Percentiles rank a stretch among this genome's conserved stretches.
These are phyloP conservation scores for Zaprionus camerounensis DNA, from an alignment of 1,140 invertebrate species.

Conservation along the genomic window DNA sequence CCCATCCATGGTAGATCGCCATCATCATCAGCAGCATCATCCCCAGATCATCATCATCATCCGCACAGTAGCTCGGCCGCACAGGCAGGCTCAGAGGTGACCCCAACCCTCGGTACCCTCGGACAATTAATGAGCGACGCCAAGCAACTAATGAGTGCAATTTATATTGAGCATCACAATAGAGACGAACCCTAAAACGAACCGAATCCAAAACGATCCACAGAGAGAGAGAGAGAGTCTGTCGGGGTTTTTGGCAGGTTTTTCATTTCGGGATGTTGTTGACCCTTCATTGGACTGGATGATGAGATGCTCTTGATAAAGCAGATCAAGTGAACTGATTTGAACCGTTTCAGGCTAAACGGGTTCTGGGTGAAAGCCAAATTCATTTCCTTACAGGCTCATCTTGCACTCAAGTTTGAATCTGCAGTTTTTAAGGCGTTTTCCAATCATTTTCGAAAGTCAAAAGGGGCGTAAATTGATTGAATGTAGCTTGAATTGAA, in stretches of 20 bases:
- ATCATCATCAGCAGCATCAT: not conserved
- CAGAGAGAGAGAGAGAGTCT: not conserved
- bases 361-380: not conserved
- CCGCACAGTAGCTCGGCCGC: constrained; percentile 42
- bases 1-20: constrained; percentile 16
- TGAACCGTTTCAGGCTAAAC: constrained; percentile 3
- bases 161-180: constrained; percentile 32
- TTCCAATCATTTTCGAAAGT: not conserved
- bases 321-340: constrained; percentile 15
- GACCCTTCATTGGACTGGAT: constrained; percentile 12
- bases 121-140: constrained; percentile 64
- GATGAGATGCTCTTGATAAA: constrained; percentile 10
- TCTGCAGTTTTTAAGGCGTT: not conserved
- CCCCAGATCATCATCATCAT: not conserved
- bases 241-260: not conserved
- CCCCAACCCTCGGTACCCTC: constrained; percentile 40
- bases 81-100: constrained; percentile 21
- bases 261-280: constrained; percentile 24
- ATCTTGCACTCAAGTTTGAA: not conserved
- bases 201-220: not conserved
- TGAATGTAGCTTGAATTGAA: not conserved
- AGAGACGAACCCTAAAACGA: not conserved
- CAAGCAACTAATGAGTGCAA: constrained; percentile 62
- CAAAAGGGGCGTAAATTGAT: not conserved
- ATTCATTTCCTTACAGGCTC: constrained; percentile 2